Evolutionary conservation across 2,888 invertebrate genomes (phyloP).

Genomic region (Ichneumon xanthorius): DNA sequence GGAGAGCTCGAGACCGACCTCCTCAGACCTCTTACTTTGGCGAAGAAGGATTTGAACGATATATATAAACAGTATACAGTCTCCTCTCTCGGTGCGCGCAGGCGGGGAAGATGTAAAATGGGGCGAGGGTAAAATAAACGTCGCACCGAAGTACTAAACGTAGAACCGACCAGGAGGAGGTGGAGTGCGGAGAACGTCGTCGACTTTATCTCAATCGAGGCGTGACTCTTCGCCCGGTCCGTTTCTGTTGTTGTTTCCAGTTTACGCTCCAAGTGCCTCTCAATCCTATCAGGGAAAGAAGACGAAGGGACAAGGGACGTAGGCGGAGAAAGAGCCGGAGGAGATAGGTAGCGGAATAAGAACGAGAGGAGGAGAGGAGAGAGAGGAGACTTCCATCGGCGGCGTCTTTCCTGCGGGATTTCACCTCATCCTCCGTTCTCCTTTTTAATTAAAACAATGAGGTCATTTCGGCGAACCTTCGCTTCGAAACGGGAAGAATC

Average conservation of each 20-base stretch:
- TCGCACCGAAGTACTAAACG: conserved; percentile 61
- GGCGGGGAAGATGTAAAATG: conserved; percentile 62
- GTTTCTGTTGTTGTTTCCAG: conserved; percentile 83
- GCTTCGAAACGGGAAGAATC: conserved; percentile 72
- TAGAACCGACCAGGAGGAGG: conserved; percentile 20
- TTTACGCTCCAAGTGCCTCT: conserved; percentile 82
- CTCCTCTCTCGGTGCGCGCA: conserved; percentile 2
- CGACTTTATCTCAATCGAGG: conserved; percentile 82
- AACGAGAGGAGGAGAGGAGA: conserved; percentile 52
- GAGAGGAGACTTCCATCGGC: conserved; percentile 55
- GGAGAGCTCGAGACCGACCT: background rate
- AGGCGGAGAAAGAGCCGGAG: conserved; percentile 33
- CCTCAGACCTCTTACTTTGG: conserved; percentile 22
- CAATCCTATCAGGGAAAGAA: conserved; percentile 83
- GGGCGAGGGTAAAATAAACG: conserved; percentile 77
- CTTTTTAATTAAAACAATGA: conserved; percentile 84
- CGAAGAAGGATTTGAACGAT: conserved; percentile 25
- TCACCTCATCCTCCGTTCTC: conserved; percentile 69
- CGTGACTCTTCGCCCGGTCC: conserved; percentile 79
- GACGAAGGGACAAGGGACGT: conserved; percentile 60
- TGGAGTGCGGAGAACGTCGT: conserved; percentile 71
- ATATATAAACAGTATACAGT: conserved; percentile 12
- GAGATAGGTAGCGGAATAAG: conserved; percentile 43
- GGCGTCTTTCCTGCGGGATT: conserved; percentile 75
- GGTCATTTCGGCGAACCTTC: conserved; percentile 74